These are phyloP conservation scores for Halcyon badia DNA, from an alignment of 2,797 vertebrate species.

Conservation along the genomic window DNA sequence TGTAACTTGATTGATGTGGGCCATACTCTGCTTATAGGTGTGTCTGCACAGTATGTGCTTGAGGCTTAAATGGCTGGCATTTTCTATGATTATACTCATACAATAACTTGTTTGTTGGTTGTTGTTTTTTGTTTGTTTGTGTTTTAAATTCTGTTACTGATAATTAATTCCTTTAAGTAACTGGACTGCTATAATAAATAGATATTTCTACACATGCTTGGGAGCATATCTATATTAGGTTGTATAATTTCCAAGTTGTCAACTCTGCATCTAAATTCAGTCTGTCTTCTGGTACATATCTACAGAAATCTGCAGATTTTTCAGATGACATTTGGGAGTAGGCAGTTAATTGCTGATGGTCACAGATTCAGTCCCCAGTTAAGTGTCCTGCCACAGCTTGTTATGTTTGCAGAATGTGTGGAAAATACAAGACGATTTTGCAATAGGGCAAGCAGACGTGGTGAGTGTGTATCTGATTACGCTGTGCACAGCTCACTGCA, in stretches of 20 bases:
- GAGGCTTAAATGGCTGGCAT: neutral
- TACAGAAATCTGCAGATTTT: neutral
- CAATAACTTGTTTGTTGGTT: neutral
- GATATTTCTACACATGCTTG: neutral
- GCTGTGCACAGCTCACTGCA: neutral
- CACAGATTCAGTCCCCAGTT: neutral
- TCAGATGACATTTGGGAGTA: neutral
- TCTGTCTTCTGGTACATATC: neutral
- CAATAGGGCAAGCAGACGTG: neutral
- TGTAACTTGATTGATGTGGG: neutral
- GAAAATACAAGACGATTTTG: neutral
- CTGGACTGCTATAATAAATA: neutral
- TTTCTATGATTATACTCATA: neutral
- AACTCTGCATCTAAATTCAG: neutral
- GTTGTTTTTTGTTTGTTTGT: neutral
- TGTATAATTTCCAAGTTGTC: neutral
- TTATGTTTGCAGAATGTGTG: neutral
- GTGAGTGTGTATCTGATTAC: neutral
- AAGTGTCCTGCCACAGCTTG: neutral
- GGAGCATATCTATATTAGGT: neutral
- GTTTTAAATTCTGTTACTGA: neutral
- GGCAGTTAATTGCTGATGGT: neutral
- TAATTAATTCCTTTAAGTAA: neutral
- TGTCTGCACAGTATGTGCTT: neutral
- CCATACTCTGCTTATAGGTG: neutral